Evolutionary conservation across 2,888 invertebrate genomes (phyloP), one percentile per base, ranked within the genome.

Genomic region (Drosophila lutescens): DNA sequence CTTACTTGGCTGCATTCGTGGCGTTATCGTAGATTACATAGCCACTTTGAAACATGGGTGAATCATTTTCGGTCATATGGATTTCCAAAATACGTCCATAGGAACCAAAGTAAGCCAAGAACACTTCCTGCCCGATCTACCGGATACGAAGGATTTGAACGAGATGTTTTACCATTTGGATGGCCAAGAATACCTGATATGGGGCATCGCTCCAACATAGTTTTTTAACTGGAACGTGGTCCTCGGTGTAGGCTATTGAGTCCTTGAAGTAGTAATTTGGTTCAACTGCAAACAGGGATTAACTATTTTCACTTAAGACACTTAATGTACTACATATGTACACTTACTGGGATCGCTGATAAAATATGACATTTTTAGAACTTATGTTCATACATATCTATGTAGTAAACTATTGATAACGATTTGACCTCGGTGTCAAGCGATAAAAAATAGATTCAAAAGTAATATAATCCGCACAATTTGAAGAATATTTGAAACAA

Each of bases 191-290:
- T 61, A 85, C 85, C 8, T 58, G 17, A 1, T 8, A 6, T 7
- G 84, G 17, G 1, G 86, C 43, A 7, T 55, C 57, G 12, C n/a
- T 47, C 13, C 78, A 4, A 41, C 30, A 63, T n/a, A 84, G 13
- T 8, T 70, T 88, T 12, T 34, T 62, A 0, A 84, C 59, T 13
- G 58, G 20, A 4, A 88, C 32, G 41, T 78, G 30, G 43, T 84
- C 83, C 36, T 88, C 83, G 10, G 83, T 84, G 68, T 67, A 88
- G 17, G 68, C 80, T 4, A 74, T 20, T 5, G 41, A 15, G 9
- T 63, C 49, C n/a, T 60, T 70, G 2, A 83, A 54, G 26, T 68
- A 75, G 23, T 51, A 76, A 8, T 44, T 44, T 23, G 7, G 12
- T 8, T 20, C 13, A 3, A 20, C 44, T 44, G 23, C 20, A 44